These are phyloP conservation scores for Drosophila neutralis DNA, from an alignment of 2,888 invertebrate species.

Conservation along the genomic window DNA sequence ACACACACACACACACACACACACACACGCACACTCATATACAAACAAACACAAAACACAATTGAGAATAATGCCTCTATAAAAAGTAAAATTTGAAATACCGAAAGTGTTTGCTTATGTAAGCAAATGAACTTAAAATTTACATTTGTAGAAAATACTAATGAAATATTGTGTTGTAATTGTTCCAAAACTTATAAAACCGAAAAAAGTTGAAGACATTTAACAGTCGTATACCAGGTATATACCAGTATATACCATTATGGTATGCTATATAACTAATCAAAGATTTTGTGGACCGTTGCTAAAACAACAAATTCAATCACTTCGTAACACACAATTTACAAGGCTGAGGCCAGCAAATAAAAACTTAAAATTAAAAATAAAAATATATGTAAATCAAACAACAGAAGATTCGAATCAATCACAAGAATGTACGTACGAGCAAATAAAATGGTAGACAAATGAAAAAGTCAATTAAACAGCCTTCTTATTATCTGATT, in stretches of 20 bases:
- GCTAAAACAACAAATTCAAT: slow-evolving; percentile 39
- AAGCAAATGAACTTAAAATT: slow-evolving; percentile 25
- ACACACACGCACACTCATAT: slow-evolving; percentile 11
- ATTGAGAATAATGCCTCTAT: slow-evolving; percentile 20
- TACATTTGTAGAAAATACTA: slow-evolving; percentile 49
- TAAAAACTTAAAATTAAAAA: slow-evolving; percentile 2
- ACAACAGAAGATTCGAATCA: slow-evolving; percentile 15
- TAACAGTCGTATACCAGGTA: slow-evolving; percentile 28
- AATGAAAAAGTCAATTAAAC: slow-evolving; percentile 27
- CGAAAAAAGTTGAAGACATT: slow-evolving; percentile 39
- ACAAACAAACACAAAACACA: slow-evolving; percentile 10
- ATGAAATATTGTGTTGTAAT: slow-evolving; percentile 61
- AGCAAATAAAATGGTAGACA: slow-evolving; percentile 55
- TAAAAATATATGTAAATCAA: background rate
- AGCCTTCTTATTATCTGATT: background rate
- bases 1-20: slow-evolving; percentile 21
- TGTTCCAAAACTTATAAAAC: slow-evolving; percentile 47
- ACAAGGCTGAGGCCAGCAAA: slow-evolving; percentile 39
- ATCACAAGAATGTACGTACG: slow-evolving; percentile 40
- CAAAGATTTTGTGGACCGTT: slow-evolving; percentile 49
- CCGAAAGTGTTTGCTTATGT: slow-evolving; percentile 35
- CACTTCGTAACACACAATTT: slow-evolving; percentile 44
- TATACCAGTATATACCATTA: slow-evolving; percentile 12
- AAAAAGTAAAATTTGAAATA: slow-evolving; percentile 16
- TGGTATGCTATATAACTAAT: slow-evolving; percentile 42